phyloP scores from a whole-genome alignment of 2,888 invertebrate genomes.

The Euphydryas editha region DNA sequence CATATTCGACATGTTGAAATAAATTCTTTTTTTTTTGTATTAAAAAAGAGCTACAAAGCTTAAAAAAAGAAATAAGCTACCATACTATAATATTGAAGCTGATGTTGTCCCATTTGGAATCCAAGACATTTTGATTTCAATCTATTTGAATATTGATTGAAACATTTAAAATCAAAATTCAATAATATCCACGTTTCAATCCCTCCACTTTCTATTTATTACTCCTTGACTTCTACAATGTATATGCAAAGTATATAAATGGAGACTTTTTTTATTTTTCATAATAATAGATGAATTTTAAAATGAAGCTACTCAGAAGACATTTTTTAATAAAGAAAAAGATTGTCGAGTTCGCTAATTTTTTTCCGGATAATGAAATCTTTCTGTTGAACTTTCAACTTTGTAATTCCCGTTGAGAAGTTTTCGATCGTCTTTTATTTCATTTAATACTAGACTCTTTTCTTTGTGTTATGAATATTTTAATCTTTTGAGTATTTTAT shows the following conservation, averaged over 20 bases:
- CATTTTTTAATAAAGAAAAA: slow-evolving; percentile 7
- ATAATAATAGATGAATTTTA: not conserved
- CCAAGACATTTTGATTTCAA: too few relatives aligned
- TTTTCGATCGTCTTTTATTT: slow-evolving; percentile 25
- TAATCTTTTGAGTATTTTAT: slow-evolving; percentile 1
- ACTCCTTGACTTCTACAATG: not conserved
- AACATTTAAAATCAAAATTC: too few relatives aligned
- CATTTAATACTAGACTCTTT: slow-evolving; percentile 5
- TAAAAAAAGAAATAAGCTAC: too few relatives aligned
- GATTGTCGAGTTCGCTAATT: slow-evolving; percentile 19
- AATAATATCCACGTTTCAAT: too few relatives aligned
- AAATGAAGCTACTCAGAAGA: not conserved
- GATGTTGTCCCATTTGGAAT: too few relatives aligned
- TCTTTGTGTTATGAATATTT: slow-evolving; percentile 8
- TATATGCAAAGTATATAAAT: not conserved
- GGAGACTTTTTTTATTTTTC: not conserved
- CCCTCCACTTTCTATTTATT: too few relatives aligned
- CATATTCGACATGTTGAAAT: too few relatives aligned
- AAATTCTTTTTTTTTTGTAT: too few relatives aligned
- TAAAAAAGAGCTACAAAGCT: too few relatives aligned
- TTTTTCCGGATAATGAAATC: slow-evolving; percentile 43
- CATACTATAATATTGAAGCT: too few relatives aligned
- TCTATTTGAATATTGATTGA: too few relatives aligned
- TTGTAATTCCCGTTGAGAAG: slow-evolving; percentile 47
- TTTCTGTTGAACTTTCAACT: slow-evolving; percentile 54